Base-by-base conservation (phyloP, 2,113 vertebrate genomes). In the Saccopteryx bilineata region DNA sequence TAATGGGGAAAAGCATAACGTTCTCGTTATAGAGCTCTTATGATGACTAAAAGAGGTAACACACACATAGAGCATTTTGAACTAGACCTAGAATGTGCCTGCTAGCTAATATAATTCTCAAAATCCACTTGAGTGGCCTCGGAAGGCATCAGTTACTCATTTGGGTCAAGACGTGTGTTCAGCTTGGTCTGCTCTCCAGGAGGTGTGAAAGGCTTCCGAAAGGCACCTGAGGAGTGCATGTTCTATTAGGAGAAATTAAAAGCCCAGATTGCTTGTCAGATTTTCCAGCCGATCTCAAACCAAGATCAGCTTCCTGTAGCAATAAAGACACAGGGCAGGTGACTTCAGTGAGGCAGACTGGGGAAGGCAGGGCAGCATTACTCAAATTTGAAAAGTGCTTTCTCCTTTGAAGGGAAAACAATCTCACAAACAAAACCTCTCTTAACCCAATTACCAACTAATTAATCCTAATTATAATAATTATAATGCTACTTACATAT, bases 381-480 rank as follows among this genome's bases (percentile, higher is more conserved):
- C 68, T 81, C 82, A 93, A 71, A 95, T 66, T 46, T 58, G 50
- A 91, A 76, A 85, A 85, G 15, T 11, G 17, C 11, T 61, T 88
- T 85, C 39, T 68, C 21, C 91, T 79, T 33, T 28, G 31, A 74
- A 80, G 63, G 17, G 58, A 66, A 88, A 74, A 63, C 19, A 28
- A 10, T 74, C 14, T 95, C 82, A 74, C 4, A 76, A 31, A 61
- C 12, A 85, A n/a, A 87, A 76, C 56, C 28, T 78, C 48, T 50
- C 76, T 61, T 68, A 90, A 9, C 10, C 39, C 54, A 3, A 39
- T 11, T 80, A 26, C 52, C 90, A 91, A 82, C 12, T 46, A 76
- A 76, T 87, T 87, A 92, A 79, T 31, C 8, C n/a, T 48, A 72
- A 87, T 69, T 56, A 91, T 68, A 54, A 33, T 66, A 66, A 88